Conservation (phyloP, 2,797 vertebrate genomes). For the Chaenodraco wilsoni region DNA sequence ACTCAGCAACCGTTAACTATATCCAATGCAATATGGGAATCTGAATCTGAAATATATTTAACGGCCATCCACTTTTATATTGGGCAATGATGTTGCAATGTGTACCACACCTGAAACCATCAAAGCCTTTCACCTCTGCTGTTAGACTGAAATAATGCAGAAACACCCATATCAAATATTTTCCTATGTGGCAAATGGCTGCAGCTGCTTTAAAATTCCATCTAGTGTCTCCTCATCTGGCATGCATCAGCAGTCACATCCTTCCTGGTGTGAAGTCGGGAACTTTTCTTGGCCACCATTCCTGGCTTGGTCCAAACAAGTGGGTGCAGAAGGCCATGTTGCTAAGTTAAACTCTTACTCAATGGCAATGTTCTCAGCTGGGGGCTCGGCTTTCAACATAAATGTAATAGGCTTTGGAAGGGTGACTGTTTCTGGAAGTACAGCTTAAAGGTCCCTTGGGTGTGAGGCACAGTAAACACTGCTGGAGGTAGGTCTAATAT, state of each 20-base stretch:
- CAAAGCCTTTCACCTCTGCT: constrained; percentile 26
- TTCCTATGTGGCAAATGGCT: constrained; percentile 46
- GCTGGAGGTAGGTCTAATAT: constrained; percentile 69
- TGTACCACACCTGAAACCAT: constrained; percentile 20
- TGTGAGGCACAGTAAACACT: constrained; percentile 61
- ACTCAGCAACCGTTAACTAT: constrained; percentile 18
- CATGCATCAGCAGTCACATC: constrained; percentile 73
- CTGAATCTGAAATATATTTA: neutral
- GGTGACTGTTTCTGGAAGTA: constrained; percentile 50
- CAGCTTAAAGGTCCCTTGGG: constrained; percentile 44
- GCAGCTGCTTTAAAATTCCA: constrained; percentile 60
- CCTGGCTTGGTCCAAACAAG: constrained; percentile 63
- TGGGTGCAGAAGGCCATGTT: constrained; percentile 47
- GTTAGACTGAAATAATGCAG: constrained; percentile 13
- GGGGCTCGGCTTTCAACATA: constrained; percentile 48
- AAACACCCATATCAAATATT: constrained; percentile 42
- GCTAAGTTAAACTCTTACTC: constrained; percentile 54
- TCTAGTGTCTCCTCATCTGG: constrained; percentile 66
- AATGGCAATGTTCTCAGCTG: constrained; percentile 41
- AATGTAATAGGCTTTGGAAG: constrained; percentile 55
- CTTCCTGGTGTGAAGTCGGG: constrained; percentile 61
- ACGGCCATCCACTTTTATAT: constrained; percentile 15
- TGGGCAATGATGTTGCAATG: neutral
- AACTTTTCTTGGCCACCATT: constrained; percentile 63
- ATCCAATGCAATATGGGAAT: constrained; percentile 20